Conservation (phyloP, 2,888 invertebrate genomes). For the Drosophila prostipennis region DNA sequence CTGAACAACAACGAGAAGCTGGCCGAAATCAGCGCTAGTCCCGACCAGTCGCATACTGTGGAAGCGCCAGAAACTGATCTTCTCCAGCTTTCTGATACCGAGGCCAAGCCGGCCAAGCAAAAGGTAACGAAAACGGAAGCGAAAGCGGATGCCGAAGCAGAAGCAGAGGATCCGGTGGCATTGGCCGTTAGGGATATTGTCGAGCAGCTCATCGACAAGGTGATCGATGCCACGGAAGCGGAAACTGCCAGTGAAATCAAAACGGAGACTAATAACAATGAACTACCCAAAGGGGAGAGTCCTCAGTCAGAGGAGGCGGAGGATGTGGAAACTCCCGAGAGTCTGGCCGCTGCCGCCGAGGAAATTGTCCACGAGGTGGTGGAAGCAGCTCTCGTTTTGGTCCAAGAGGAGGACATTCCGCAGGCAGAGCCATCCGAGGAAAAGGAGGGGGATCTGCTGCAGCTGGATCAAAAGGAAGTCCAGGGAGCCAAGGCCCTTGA, state of each 20-base stretch:
- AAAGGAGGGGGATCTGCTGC: background rate
- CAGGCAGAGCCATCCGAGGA: background rate
- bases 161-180: constrained; percentile 52
- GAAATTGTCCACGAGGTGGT: constrained; percentile 79
- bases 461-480: no score
- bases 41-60: background rate
- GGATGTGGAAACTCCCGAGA: constrained; percentile 23
- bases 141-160: background rate
- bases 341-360: constrained; percentile 60
- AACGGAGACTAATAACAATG: constrained; percentile 68
- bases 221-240: constrained; percentile 71
- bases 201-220: constrained; percentile 82
- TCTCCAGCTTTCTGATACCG: constrained; percentile 21
- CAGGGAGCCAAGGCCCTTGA: background rate
- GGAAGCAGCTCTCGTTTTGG: constrained; percentile 67
- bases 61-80: constrained; percentile 7
- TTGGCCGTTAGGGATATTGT: constrained; percentile 81
- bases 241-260: constrained; percentile 43
- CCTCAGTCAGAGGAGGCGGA: background rate
- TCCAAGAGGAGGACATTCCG: constrained; percentile 25
- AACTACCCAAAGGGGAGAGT: constrained; percentile 42
- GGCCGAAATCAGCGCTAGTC: constrained; percentile 64
- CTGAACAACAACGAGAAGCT: constrained; percentile 72
- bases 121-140: no score
- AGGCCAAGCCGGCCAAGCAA: constrained; percentile 27